Evolutionary conservation across 2,888 invertebrate species (phyloP).

Genomic region (Belgica antarctica): DNA sequence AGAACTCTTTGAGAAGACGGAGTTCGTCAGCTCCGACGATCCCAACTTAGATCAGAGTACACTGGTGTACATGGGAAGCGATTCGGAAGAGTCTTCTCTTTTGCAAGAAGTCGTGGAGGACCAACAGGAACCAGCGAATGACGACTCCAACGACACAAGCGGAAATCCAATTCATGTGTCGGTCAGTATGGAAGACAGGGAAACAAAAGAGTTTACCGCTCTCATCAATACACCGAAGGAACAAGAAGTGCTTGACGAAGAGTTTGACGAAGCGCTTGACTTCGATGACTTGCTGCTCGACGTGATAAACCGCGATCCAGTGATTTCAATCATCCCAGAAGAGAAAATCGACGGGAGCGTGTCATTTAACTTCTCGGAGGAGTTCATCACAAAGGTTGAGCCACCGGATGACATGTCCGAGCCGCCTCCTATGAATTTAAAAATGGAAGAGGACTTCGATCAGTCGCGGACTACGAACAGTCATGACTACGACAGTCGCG

Average conservation of each 20-base stretch:
- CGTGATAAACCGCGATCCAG: too few species aligned
- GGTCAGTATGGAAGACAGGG: background rate
- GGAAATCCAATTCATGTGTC: conserved; percentile 2
- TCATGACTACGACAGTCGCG: background rate
- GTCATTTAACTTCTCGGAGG: too few species aligned
- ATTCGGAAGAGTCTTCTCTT: background rate
- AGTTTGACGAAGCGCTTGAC: too few species aligned
- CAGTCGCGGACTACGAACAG: too few species aligned
- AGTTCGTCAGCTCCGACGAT: conserved; percentile 1
- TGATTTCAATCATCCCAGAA: too few species aligned
- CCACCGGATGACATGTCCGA: too few species aligned
- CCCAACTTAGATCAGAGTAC: background rate
- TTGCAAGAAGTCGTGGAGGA: background rate
- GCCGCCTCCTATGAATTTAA: too few species aligned
- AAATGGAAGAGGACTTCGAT: too few species aligned
- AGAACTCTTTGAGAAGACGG: background rate
- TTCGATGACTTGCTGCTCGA: too few species aligned
- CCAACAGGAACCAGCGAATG: background rate
- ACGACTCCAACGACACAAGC: background rate
- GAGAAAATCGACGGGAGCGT: too few species aligned
- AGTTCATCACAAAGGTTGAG: too few species aligned
- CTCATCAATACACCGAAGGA: background rate
- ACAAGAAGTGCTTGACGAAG: too few species aligned
- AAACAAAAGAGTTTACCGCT: background rate
- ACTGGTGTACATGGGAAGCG: background rate